A percentile compares a stretch with the other conserved stretches of the same genome.
Conservation (phyloP, 2,888 invertebrate genomes). For the Cerastis leucographa region DNA sequence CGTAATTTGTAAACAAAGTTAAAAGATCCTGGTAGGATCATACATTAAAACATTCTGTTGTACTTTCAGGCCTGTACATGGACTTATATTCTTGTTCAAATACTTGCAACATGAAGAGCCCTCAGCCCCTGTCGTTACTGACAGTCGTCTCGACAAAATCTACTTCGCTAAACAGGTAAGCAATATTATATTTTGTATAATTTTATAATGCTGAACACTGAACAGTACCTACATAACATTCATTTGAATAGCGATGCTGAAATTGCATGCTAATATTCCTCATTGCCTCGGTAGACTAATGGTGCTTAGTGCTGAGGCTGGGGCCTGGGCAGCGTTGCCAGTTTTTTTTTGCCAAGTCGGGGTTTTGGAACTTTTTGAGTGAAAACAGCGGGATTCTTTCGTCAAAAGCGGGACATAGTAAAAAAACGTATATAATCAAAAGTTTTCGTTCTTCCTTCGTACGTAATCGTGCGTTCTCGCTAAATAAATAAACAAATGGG, state of each 20-base stretch:
- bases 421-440: too few species aligned
- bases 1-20: too few species aligned
- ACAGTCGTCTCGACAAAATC: conserved; percentile 96
- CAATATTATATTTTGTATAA: background rate
- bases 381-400: too few species aligned
- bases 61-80: conserved; percentile 97
- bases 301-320: background rate
- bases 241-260: background rate
- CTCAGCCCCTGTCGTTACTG: conserved; percentile 95
- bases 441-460: too few species aligned
- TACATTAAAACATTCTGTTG: background rate
- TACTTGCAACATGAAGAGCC: conserved; percentile 96
- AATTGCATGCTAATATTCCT: background rate
- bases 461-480: too few species aligned
- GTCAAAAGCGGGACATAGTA: too few species aligned
- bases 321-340: background rate
- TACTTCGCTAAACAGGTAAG: conserved; percentile 98
- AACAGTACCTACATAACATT: background rate
- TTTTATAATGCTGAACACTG: background rate
- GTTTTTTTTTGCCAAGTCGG: too few species aligned
- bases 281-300: background rate
- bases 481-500: too few species aligned
- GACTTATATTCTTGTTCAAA: conserved; percentile 99
- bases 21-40: background rate
- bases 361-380: too few species aligned